Evolutionary conservation across 2,113 vertebrate species (phyloP).

Genomic region (Callionymus lyra): DNA sequence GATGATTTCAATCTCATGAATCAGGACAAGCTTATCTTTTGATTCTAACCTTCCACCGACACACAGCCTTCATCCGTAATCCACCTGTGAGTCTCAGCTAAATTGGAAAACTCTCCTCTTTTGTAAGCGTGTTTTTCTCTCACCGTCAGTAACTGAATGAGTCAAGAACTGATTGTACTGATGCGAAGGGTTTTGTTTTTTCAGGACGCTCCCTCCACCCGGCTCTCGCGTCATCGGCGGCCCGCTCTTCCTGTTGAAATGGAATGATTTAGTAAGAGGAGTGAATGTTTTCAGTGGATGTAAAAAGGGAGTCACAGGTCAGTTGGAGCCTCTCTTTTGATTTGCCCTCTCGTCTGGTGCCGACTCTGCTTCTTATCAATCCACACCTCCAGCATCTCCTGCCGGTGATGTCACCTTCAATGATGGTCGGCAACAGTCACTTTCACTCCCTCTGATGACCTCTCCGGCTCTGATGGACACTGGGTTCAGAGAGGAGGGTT

Average conservation of each 20-base stretch:
- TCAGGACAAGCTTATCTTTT: too few species aligned
- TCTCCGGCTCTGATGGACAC: slow-evolving; percentile 10
- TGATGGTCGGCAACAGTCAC: slow-evolving; percentile 11
- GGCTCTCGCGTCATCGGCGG: slow-evolving; percentile 12
- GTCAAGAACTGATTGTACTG: too few species aligned
- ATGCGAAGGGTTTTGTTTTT: slow-evolving; percentile 16
- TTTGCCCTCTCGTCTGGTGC: slow-evolving; percentile 17
- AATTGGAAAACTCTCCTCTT: too few species aligned
- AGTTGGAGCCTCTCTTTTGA: slow-evolving; percentile 11
- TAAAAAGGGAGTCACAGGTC: slow-evolving; percentile 17
- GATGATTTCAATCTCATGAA: too few species aligned
- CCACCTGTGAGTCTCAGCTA: too few species aligned
- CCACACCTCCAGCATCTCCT: slow-evolving; percentile 5
- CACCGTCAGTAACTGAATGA: too few species aligned
- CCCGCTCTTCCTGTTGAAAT: slow-evolving; percentile 51
- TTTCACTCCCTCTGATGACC: slow-evolving; percentile 15
- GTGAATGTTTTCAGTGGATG: slow-evolving; percentile 22
- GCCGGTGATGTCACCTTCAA: slow-evolving; percentile 14
- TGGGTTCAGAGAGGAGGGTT: slow-evolving; percentile 10
- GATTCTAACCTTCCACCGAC: too few species aligned
- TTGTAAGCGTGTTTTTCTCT: too few species aligned
- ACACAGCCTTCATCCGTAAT: too few species aligned
- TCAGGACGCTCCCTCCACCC: slow-evolving; percentile 22
- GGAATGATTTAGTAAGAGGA: slow-evolving; percentile 33
- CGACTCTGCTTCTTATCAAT: slow-evolving; percentile 21